These are phyloP conservation scores for Philaethria dido DNA, from an alignment of 2,888 invertebrate genomes.

Conservation along the genomic window DNA sequence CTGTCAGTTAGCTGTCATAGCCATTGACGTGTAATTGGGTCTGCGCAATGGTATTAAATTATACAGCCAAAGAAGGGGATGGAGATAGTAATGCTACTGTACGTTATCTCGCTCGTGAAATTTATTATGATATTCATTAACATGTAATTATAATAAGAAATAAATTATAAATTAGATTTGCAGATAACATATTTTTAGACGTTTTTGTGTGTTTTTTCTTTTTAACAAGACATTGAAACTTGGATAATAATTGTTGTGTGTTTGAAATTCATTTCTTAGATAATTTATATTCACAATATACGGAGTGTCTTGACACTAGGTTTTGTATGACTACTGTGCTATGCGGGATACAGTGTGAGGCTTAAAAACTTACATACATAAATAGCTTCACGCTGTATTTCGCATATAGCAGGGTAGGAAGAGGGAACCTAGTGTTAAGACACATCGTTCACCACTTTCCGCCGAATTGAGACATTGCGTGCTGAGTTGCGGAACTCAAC, in stretches of 20 bases:
- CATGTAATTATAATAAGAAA: constrained; percentile 10
- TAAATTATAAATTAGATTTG: background rate
- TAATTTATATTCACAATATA: background rate
- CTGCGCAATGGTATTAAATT: constrained; percentile 25
- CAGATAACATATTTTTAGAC: background rate
- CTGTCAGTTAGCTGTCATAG: constrained; percentile 73
- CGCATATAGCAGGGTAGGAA: no score
- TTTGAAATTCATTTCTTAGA: background rate
- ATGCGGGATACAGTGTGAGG: no score
- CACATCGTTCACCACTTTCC: no score
- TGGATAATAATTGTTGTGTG: background rate
- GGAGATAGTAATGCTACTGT: constrained; percentile 15
- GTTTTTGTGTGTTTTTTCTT: background rate
- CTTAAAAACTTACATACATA: no score
- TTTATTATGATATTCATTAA: background rate
- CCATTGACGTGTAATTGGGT: constrained; percentile 30
- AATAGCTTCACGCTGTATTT: no score
- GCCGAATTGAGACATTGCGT: no score
- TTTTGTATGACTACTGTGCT: no score
- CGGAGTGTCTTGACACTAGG: no score
- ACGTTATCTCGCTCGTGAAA: background rate
- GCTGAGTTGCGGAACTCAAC: no score
- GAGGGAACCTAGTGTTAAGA: no score
- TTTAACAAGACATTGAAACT: background rate
- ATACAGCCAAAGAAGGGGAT: constrained; percentile 14